Percentiles rank a stretch among this genome's conserved stretches.
These are phyloP conservation scores for Hemicordylus capensis DNA, from an alignment of 2,113 vertebrate species.

Conservation along the genomic window DNA sequence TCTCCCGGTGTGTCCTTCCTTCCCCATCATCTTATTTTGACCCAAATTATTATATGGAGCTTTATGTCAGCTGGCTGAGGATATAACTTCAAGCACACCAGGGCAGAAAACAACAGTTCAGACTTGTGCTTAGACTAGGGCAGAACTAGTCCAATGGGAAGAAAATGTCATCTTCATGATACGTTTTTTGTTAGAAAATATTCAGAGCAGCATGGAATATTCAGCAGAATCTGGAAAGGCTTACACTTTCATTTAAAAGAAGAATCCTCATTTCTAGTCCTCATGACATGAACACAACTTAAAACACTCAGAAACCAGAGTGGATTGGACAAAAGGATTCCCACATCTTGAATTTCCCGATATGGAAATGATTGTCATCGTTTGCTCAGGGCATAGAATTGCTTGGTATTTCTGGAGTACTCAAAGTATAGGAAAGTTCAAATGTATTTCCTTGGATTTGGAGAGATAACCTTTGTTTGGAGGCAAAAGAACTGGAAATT, in stretches of 20 bases:
- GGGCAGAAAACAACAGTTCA: no score
- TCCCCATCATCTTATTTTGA: not conserved
- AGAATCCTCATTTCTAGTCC: not conserved
- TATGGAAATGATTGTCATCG: not conserved
- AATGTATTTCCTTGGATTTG: no score
- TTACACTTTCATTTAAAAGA: not conserved
- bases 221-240: not conserved
- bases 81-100: not conserved
- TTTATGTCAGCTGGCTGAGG: not conserved
- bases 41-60: not conserved
- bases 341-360: not conserved
- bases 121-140: no score
- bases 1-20: no score
- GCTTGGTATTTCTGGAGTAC: not conserved
- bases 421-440: no score
- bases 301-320: not conserved
- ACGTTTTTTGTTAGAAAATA: not conserved
- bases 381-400: not conserved
- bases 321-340: not conserved
- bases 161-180: not conserved
- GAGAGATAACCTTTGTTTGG: not conserved
- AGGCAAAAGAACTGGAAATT: not conserved
- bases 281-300: no score
- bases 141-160: no score
- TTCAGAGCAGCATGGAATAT: not conserved